Evolutionary conservation across 2,797 vertebrate species (phyloP).

Genomic region (Scleropages formosus): DNA sequence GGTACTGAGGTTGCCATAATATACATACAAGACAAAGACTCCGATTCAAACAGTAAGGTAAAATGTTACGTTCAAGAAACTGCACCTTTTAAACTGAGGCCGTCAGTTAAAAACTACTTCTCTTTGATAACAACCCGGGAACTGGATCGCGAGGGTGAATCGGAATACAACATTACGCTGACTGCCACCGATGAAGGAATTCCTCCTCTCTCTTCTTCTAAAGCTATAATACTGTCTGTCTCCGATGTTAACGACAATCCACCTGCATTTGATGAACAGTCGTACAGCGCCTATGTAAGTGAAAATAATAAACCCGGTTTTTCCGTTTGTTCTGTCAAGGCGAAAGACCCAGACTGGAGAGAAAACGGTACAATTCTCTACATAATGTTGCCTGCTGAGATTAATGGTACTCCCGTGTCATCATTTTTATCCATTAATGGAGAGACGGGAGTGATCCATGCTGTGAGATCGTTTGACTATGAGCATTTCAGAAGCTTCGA

Average conservation of each 20-base stretch:
- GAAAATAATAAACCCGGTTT: conserved; percentile 38
- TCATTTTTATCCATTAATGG: conserved; percentile 51
- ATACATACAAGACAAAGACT: conserved; percentile 54
- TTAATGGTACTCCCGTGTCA: conserved; percentile 50
- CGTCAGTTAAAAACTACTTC: conserved; percentile 36
- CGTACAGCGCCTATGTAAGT: conserved; percentile 29
- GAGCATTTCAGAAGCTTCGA: conserved; percentile 59
- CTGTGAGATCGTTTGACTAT: conserved; percentile 57
- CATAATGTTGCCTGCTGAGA: conserved; percentile 55
- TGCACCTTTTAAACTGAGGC: conserved; percentile 34
- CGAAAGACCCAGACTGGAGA: conserved; percentile 46
- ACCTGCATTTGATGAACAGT: conserved; percentile 33
- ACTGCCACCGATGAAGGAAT: conserved; percentile 28
- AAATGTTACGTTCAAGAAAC: conserved; percentile 27
- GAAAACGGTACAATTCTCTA: conserved; percentile 59
- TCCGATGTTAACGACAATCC: conserved; percentile 38
- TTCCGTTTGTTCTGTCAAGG: conserved; percentile 34
- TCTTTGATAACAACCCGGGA: conserved; percentile 34
- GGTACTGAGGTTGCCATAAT: conserved; percentile 58
- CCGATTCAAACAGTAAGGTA: conserved; percentile 35
- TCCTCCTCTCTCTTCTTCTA: conserved; percentile 33
- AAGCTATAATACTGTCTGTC: conserved; percentile 23
- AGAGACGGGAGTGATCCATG: conserved; percentile 48
- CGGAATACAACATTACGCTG: conserved; percentile 34
- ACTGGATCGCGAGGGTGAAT: conserved; percentile 36